A percentile compares a stretch with the other conserved stretches of the same genome.
Evolutionary conservation across 1,140 invertebrate species (phyloP).

Genomic region (Trichonephila clavipes): DNA sequence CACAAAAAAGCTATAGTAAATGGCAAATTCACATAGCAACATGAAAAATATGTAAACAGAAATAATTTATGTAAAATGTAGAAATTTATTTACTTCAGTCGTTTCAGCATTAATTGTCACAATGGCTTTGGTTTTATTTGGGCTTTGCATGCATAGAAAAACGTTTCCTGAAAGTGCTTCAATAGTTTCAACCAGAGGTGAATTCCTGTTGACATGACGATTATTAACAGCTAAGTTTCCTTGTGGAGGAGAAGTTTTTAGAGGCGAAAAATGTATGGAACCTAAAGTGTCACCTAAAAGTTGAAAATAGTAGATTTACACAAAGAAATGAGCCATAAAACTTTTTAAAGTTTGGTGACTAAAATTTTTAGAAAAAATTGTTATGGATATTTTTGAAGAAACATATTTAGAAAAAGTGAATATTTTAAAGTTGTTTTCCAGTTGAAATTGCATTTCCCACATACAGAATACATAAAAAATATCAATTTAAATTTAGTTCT

Average conservation of each 20-base stretch:
- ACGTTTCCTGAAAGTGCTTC: slow-evolving; percentile 67
- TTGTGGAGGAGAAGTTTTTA: slow-evolving; percentile 67
- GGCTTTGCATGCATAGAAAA: slow-evolving; percentile 79
- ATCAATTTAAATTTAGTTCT: too few relatives aligned
- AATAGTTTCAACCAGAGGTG: slow-evolving; percentile 80
- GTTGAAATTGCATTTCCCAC: too few relatives aligned
- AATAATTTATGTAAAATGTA: background rate
- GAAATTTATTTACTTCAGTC: slow-evolving; percentile 79
- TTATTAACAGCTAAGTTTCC: slow-evolving; percentile 50
- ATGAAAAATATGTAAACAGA: background rate
- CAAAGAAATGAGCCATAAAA: background rate
- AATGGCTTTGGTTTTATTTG: slow-evolving; percentile 81
- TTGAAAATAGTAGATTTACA: background rate
- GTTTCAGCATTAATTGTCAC: slow-evolving; percentile 81
- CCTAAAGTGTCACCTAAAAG: slow-evolving; percentile 78
- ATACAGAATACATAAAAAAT: too few relatives aligned
- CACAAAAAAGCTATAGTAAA: background rate
- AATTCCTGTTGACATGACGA: slow-evolving; percentile 79
- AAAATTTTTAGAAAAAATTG: too few relatives aligned
- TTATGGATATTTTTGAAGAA: too few relatives aligned
- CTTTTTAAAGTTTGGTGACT: too few relatives aligned
- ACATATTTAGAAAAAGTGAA: too few relatives aligned
- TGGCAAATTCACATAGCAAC: background rate
- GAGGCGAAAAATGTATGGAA: slow-evolving; percentile 79
- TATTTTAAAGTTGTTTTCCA: too few relatives aligned